Evolutionary conservation across 2,888 invertebrate species (phyloP).

Genomic region (Callimorpha dominula): DNA sequence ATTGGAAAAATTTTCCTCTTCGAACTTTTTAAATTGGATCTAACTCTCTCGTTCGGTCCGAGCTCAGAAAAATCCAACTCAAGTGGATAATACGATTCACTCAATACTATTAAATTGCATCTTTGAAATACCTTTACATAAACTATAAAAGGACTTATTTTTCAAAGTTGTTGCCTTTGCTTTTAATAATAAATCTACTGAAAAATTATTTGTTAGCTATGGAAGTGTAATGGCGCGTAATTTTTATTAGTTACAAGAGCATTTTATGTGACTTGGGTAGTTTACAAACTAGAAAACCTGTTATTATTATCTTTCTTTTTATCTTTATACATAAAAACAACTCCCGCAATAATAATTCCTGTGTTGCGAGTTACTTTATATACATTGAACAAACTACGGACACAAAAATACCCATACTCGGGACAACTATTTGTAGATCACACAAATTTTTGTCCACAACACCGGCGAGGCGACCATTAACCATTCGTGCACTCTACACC

Average conservation of each 20-base stretch:
- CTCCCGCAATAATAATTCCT: no score
- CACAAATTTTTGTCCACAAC: no score
- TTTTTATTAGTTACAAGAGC: neutral
- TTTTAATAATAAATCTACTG: conserved; percentile 7
- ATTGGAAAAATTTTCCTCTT: conserved; percentile 83
- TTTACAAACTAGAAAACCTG: no score
- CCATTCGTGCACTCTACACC: no score
- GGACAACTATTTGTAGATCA: no score
- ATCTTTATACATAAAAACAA: no score
- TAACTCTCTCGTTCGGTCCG: conserved; percentile 74
- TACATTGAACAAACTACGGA: no score
- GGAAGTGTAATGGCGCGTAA: neutral
- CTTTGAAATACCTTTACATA: conserved; percentile 77
- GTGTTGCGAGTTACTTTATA: no score
- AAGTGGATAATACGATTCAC: conserved; percentile 79
- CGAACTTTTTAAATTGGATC: conserved; percentile 85
- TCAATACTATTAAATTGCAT: conserved; percentile 82
- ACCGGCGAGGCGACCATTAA: no score
- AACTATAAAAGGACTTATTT: conserved; percentile 57
- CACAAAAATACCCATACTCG: no score
- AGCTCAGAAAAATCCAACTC: conserved; percentile 63
- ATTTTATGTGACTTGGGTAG: no score
- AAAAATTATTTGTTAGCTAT: neutral
- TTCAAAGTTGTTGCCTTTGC: conserved; percentile 26
- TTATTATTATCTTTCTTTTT: no score